A percentile compares a stretch with the other conserved stretches of the same genome.
Evolutionary conservation across 2,888 invertebrate genomes (phyloP).

Genomic region (Allophyes oxyacanthae): DNA sequence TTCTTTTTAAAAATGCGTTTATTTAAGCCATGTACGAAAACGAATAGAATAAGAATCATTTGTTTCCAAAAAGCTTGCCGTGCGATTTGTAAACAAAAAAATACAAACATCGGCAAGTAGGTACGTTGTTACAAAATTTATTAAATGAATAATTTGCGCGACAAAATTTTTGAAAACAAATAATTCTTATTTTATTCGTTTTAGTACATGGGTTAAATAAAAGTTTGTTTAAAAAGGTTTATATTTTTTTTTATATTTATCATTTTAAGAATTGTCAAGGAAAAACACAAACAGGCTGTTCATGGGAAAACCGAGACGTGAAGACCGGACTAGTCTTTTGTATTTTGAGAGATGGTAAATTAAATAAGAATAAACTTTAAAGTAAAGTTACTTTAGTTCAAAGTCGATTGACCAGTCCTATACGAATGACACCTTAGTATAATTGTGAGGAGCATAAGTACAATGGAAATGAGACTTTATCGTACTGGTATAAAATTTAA

Average conservation of each 20-base stretch:
- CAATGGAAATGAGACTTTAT: conserved; percentile 37
- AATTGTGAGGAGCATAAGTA: background rate
- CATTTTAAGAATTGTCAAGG: conserved; percentile 36
- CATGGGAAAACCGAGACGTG: conserved; percentile 54
- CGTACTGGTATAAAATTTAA: conserved; percentile 3
- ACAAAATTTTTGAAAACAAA: too few relatives aligned
- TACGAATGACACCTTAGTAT: conserved; percentile 4
- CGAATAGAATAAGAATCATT: too few relatives aligned
- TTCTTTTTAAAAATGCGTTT: too few relatives aligned
- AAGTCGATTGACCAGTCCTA: conserved; percentile 24
- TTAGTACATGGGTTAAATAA: too few relatives aligned
- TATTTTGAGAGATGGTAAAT: background rate
- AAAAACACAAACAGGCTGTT: conserved; percentile 50
- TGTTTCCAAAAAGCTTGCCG: too few relatives aligned
- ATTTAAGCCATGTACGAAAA: too few relatives aligned
- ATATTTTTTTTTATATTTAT: conserved; percentile 9
- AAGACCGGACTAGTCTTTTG: conserved; percentile 7
- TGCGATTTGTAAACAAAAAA: too few relatives aligned
- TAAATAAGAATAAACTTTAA: conserved; percentile 17
- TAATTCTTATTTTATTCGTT: too few relatives aligned
- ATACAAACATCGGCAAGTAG: too few relatives aligned
- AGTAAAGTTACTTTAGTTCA: conserved; percentile 9
- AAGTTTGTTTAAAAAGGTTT: conserved; percentile 6
- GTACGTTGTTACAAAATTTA: too few relatives aligned
- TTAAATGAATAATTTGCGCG: too few relatives aligned